Conservation (phyloP, 92 coral and sea anemone species). For the Porites cylindrica region DNA sequence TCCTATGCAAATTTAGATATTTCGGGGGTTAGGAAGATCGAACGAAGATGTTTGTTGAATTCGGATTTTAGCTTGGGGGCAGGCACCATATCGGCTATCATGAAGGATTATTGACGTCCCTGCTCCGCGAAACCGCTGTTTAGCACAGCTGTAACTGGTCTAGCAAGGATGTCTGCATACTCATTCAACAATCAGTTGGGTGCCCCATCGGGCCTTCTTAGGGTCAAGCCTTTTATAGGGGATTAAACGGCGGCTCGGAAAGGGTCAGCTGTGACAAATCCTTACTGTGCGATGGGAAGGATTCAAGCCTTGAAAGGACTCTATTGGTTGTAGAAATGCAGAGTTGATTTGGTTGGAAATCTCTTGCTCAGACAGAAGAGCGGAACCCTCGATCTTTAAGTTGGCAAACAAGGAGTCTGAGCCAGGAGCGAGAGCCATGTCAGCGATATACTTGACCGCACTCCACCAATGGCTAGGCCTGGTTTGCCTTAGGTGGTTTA, state of each 20-base stretch:
- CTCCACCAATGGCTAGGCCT: conserved; percentile 65
- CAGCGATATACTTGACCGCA: too few species aligned
- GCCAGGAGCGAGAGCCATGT: too few species aligned
- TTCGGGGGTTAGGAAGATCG: conserved; percentile 9
- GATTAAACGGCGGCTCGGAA: too few species aligned
- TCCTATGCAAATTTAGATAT: too few species aligned
- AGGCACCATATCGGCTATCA: not conserved
- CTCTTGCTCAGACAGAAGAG: too few species aligned
- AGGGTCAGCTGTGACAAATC: too few species aligned
- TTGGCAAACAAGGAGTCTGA: too few species aligned
- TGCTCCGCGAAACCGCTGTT: not conserved
- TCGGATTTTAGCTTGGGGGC: not conserved
- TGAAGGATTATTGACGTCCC: not conserved
- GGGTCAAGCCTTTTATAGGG: conserved; percentile 8
- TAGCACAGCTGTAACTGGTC: conserved; percentile 10
- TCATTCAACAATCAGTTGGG: conserved; percentile 48
- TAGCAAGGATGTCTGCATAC: conserved; percentile 41
- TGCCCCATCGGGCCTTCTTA: conserved; percentile 49
- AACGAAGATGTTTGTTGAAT: not conserved
- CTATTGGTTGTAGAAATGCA: too few species aligned
- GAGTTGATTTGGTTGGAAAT: too few species aligned
- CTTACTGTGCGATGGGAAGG: too few species aligned
- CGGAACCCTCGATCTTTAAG: too few species aligned
- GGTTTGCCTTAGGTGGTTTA: conserved; percentile 45
- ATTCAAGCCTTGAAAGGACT: too few species aligned